These are phyloP conservation scores for Streptopelia turtur DNA, from an alignment of 2,797 vertebrate species.

Conservation along the genomic window DNA sequence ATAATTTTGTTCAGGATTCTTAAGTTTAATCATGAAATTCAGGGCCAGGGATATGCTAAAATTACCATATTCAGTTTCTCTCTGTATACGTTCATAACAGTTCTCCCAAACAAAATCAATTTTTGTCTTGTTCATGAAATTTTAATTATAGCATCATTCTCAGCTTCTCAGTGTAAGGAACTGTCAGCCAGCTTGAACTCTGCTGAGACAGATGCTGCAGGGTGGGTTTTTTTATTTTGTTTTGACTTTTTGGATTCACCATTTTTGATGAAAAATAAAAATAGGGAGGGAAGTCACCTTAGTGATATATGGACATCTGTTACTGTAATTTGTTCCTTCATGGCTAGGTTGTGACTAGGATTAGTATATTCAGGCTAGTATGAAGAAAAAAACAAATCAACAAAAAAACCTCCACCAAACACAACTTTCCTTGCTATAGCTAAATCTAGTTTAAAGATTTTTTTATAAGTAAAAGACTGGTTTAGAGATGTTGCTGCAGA, in stretches of 20 bases:
- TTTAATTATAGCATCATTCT: constrained; percentile 68
- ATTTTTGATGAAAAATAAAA: constrained; percentile 60
- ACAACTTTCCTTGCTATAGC: neutral
- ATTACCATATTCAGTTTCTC: constrained; percentile 28
- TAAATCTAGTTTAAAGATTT: neutral
- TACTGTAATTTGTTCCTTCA: constrained; percentile 65
- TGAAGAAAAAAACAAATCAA: neutral
- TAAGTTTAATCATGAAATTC: constrained; percentile 39
- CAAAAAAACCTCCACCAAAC: neutral
- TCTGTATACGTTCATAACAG: constrained; percentile 21
- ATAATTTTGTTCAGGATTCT: constrained; percentile 38
- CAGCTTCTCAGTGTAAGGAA: constrained; percentile 52
- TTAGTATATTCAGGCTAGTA: constrained; percentile 21
- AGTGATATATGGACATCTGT: constrained; percentile 66
- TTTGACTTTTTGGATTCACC: constrained; percentile 59
- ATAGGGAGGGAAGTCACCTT: constrained; percentile 58
- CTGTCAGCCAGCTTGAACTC: constrained; percentile 70
- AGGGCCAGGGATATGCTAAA: neutral
- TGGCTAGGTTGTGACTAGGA: constrained; percentile 55
- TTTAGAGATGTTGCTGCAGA: neutral
- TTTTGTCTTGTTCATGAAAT: constrained; percentile 62
- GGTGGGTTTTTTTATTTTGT: constrained; percentile 8
- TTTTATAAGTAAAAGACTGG: neutral
- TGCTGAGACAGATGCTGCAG: constrained; percentile 66
- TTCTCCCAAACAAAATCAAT: constrained; percentile 57